Percentiles rank a stretch among this genome's conserved stretches.
Conservation (phyloP, 2,888 invertebrate species). For the Drosophila stalkeri region DNA sequence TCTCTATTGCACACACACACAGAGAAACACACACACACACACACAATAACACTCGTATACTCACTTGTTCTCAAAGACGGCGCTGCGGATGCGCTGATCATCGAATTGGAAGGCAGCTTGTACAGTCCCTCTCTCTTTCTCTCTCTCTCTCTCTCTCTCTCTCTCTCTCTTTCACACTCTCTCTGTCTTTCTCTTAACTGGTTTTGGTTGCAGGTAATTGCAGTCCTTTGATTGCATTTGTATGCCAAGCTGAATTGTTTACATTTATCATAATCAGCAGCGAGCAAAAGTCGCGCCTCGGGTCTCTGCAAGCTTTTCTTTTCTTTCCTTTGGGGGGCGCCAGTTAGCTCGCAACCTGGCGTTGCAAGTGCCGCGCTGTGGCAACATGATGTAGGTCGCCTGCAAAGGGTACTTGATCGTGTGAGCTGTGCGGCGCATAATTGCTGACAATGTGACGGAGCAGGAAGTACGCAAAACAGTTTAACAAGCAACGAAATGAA, state of each 20-base stretch:
- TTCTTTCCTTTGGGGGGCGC: conserved; percentile 33
- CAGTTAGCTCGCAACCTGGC: conserved; percentile 5
- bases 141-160: conserved; percentile 13
- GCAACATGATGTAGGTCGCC: conserved; percentile 53
- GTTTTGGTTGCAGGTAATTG: conserved; percentile 64
- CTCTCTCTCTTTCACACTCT: conserved; percentile 16
- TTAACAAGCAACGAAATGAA: conserved; percentile 38
- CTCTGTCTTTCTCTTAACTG: conserved; percentile 53
- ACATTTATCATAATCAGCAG: conserved; percentile 77
- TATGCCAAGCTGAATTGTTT: conserved; percentile 77
- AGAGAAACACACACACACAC: conserved; percentile 14
- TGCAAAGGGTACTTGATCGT: conserved; percentile 66
- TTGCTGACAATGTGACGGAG: conserved; percentile 77
- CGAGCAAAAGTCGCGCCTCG: conserved; percentile 60
- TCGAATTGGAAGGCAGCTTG: conserved; percentile 57
- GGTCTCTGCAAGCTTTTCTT: conserved; percentile 56
- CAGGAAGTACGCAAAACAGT: conserved; percentile 59
- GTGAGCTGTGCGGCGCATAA: conserved; percentile 52
- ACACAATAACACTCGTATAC: conserved; percentile 11
- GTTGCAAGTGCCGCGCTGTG: conserved; percentile 14
- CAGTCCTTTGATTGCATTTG: conserved; percentile 80
- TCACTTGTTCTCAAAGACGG: conserved; percentile 26
- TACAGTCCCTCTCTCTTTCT: conserved; percentile 7
- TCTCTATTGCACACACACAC: conserved; percentile 77
- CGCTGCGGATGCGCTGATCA: conserved; percentile 54